Conservation (phyloP, 2,888 invertebrate genomes). For the Heteropelma amictum region DNA sequence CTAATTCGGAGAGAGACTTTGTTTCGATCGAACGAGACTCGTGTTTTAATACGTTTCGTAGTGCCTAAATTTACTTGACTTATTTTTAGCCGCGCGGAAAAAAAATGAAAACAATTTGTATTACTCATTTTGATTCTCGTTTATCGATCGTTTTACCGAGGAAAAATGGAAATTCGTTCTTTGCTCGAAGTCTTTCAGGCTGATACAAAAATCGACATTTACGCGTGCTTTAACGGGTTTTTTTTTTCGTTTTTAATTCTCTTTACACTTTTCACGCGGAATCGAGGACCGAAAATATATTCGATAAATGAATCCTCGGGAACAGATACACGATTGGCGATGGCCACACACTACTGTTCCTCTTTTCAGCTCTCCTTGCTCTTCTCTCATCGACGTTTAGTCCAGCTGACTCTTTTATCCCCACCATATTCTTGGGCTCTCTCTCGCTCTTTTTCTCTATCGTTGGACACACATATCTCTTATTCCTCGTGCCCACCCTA, state of each 20-base stretch:
- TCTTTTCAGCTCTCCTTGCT: slow-evolving; percentile 5
- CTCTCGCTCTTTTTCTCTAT: background rate
- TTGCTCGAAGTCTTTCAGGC: no score
- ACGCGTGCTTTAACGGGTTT: no score
- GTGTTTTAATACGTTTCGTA: no score
- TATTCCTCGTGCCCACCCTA: slow-evolving; percentile 39
- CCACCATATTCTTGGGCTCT: background rate
- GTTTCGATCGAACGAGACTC: no score
- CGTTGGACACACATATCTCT: slow-evolving; percentile 21
- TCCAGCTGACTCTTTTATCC: slow-evolving; percentile 12
- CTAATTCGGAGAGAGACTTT: no score
- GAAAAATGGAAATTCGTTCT: no score
- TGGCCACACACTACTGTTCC: slow-evolving; percentile 18
- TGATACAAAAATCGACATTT: no score
- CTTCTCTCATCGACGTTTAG: slow-evolving; percentile 10
- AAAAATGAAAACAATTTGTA: background rate
- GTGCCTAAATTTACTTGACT: no score
- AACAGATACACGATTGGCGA: slow-evolving; percentile 42
- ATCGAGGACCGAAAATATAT: slow-evolving; percentile 9
- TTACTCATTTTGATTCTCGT: no score
- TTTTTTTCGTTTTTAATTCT: no score
- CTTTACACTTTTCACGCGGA: background rate
- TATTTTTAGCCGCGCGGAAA: background rate
- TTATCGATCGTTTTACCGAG: no score
- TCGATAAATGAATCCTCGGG: background rate